A percentile compares a stretch with the other conserved stretches of the same genome.
Evolutionary conservation across 2,113 vertebrate genomes (phyloP).

Genomic region (Neolamprologus toae): DNA sequence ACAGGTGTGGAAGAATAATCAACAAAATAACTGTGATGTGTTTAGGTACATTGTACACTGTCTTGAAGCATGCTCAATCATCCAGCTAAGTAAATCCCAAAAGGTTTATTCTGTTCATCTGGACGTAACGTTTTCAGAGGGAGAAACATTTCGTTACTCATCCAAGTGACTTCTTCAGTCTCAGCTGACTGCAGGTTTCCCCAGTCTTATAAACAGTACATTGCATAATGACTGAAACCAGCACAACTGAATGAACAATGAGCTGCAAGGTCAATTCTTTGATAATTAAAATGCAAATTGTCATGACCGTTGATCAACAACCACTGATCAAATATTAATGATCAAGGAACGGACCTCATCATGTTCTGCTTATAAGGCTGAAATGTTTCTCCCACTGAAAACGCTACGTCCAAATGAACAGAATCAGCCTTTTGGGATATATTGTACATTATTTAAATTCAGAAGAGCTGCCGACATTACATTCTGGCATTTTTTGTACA

Average conservation of each 20-base stretch:
- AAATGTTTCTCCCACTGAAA: background rate
- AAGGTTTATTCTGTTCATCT: background rate
- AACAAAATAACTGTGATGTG: background rate
- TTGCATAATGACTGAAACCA: background rate
- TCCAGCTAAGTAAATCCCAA: background rate
- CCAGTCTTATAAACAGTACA: background rate
- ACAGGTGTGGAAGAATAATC: background rate
- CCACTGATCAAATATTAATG: background rate
- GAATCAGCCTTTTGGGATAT: background rate
- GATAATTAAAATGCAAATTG: background rate
- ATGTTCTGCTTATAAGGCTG: background rate
- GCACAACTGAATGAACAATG: background rate
- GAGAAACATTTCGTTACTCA: background rate
- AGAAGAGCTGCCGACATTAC: background rate
- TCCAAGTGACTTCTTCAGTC: background rate
- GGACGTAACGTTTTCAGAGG: background rate
- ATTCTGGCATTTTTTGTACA: background rate
- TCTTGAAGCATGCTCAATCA: background rate
- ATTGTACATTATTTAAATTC: background rate
- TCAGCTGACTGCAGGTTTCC: background rate
- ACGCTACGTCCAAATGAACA: background rate
- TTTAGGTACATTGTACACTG: background rate
- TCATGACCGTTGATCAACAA: background rate
- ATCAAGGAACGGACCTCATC: background rate
- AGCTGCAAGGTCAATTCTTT: background rate